Evolutionary conservation across 2,888 invertebrate genomes (phyloP), one percentile per base, ranked within the genome.

Genomic region (Scaeva pyrastri): DNA sequence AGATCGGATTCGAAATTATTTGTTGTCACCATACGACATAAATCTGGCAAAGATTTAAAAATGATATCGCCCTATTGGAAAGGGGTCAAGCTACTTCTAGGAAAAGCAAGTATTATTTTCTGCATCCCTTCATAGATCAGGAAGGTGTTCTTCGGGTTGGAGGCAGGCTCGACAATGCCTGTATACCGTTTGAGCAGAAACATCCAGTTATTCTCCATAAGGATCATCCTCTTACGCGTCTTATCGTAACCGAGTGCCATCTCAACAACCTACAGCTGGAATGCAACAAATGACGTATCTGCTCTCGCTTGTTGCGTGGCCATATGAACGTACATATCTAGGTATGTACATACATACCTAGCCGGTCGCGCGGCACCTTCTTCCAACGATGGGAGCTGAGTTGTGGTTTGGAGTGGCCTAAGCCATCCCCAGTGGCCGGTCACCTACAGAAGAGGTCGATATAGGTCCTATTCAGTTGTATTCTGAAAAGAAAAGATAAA

Each of bases 211-310:
- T 71, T 36, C 23, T 71, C 2, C 55, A 48, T 26, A 71, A 41
- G 23, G 7, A 56, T 55, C 31, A 71, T 7, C 36, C 21, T 10
- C 7, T 71, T 1, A 39, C 71, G 10, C 7, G 3, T 19, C 39
- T 39, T 8, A 50, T 50, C 11, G 48, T 50, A 19, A 21, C 50
- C 0, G 39, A 68, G 2, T 64, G 23, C 26, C 87, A 87, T 56
- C 16, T 79, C 8, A 58, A 36, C 36, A 60, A 80, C 36, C 7
- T 87, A 43, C 88, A 88, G 79, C 84, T 14, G 88, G 87, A 21
- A 77, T 60, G 41, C 62, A 82, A 11, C 87, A 88, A 60, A 68
- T 87, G 45, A 66, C 76, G 10, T 80, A 83, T 56, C 64, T 84
- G 26, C 16, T 82, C 11, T 66, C 66, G 8, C 19, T n/a, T n/a